Base-by-base conservation (phyloP, 2,113 vertebrate genomes). In the Turdus rufiventris region DNA sequence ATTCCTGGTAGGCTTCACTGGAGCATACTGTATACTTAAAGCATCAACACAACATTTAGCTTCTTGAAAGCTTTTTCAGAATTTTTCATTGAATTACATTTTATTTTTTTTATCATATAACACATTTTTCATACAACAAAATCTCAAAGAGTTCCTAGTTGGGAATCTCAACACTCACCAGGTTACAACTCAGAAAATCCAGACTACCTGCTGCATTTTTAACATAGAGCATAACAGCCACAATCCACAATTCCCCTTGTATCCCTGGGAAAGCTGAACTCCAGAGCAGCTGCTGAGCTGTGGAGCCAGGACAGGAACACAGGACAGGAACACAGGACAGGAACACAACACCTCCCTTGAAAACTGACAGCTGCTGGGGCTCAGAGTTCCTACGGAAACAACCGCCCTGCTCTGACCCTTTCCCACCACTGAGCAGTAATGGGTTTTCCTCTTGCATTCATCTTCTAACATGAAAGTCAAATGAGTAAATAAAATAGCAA, bases 291-390 rank as follows among this genome's bases (percentile, higher is more conserved):
- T 0, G 0, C 63, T 33, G 10, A 0, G 2, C 58, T 57, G 88
- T 7, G 0, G 6, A 71, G 65, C 45, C 0, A 0, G 47, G 67
- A 16, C 48, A 61, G 53, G 47, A 38, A 73, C 34, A 63, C 0
- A 0, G 34, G 43, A 47, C 47, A 63, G 67, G 65, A 88, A 72
- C 45, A 83, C 75, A 90, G 47, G 62, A 13, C 47, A 60, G 51
- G 51, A 38, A 73, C 42, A 84, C 75, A 90, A 20, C 15, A 26
- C 13, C 1, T 8, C 65, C 31, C 79, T 88, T 80, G 14, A 80
- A 43, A 81, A 38, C 2, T 24, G 45, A 36, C 36, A 81, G 18
- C 56, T 33, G 24, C 58, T 54, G 10, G 12, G 28, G 43, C 18
- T 6, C 77, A 48, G 38, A 89, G 89, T 28, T 40, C 50, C 0